A percentile compares a stretch with the other conserved stretches of the same genome.
Evolutionary conservation across 2,888 invertebrate species (phyloP).

Genomic region (Ennomos erosarius): DNA sequence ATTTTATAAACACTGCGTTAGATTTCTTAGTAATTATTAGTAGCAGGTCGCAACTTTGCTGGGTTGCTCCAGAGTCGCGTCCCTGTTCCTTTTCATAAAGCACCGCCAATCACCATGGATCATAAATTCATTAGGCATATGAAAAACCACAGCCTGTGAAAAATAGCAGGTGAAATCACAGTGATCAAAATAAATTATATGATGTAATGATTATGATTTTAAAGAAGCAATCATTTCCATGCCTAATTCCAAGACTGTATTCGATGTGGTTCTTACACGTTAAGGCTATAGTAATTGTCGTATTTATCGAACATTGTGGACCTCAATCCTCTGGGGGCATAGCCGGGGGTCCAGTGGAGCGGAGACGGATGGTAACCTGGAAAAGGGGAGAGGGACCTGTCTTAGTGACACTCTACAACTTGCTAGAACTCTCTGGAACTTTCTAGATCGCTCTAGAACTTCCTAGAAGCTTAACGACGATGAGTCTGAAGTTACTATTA

Average conservation of each 20-base stretch:
- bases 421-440: not conserved
- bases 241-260: constrained; percentile 13
- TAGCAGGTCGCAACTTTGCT: no score
- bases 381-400: constrained; percentile 9
- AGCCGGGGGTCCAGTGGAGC: constrained; percentile 14
- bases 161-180: no score
- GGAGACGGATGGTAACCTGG: constrained; percentile 7
- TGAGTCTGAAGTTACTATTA: not conserved
- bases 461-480: not conserved
- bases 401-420: constrained; percentile 3
- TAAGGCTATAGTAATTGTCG: constrained; percentile 10
- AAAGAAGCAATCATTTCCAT: no score
- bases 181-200: no score
- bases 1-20: no score
- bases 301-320: constrained; percentile 11
- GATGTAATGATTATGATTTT: no score
- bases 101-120: no score
- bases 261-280: constrained; percentile 9
- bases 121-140: no score
- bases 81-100: no score
- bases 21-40: no score
- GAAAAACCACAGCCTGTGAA: no score
- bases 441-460: constrained; percentile 4
- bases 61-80: no score
- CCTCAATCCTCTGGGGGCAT: constrained; percentile 11